A percentile compares a stretch with the other conserved stretches of the same genome.
Conservation (phyloP, 2,888 invertebrate species). For the Diarsia brunnea region DNA sequence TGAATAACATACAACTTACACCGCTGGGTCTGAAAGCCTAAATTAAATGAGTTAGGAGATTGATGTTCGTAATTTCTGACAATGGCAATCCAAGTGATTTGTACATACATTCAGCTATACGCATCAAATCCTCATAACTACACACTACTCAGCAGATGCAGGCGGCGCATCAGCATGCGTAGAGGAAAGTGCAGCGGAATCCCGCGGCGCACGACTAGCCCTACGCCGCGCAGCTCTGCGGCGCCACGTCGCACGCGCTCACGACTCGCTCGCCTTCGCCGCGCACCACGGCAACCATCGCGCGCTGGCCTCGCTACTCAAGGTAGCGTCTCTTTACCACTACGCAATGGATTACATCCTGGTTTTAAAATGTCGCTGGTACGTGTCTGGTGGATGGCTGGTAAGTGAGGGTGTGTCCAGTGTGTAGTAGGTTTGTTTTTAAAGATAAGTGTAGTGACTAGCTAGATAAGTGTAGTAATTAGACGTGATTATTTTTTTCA, state of each 20-base stretch:
- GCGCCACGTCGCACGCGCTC: slow-evolving; percentile 82
- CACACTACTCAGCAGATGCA: slow-evolving; percentile 71
- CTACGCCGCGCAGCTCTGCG: slow-evolving; percentile 84
- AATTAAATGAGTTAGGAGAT: no score
- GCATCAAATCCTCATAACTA: neutral
- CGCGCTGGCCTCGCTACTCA: slow-evolving; percentile 78
- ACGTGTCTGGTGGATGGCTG: slow-evolving; percentile 23
- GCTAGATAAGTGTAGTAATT: neutral
- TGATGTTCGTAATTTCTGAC: neutral
- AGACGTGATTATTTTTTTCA: neutral
- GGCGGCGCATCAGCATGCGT: slow-evolving; percentile 82
- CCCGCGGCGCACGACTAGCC: slow-evolving; percentile 83
- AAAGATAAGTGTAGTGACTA: neutral
- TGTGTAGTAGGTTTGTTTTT: neutral
- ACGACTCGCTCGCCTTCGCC: slow-evolving; percentile 74
- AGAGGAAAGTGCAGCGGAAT: slow-evolving; percentile 84
- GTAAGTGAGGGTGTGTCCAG: slow-evolving; percentile 15
- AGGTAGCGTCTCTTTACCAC: slow-evolving; percentile 71
- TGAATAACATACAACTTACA: neutral
- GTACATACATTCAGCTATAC: neutral
- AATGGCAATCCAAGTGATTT: neutral
- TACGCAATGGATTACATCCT: slow-evolving; percentile 42
- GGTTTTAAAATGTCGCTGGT: slow-evolving; percentile 23
- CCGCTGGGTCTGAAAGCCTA: neutral
- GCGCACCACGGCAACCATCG: slow-evolving; percentile 74